These are phyloP conservation scores for Pyrrhia umbra DNA, from an alignment of 2,888 invertebrate genomes.

Conservation along the genomic window DNA sequence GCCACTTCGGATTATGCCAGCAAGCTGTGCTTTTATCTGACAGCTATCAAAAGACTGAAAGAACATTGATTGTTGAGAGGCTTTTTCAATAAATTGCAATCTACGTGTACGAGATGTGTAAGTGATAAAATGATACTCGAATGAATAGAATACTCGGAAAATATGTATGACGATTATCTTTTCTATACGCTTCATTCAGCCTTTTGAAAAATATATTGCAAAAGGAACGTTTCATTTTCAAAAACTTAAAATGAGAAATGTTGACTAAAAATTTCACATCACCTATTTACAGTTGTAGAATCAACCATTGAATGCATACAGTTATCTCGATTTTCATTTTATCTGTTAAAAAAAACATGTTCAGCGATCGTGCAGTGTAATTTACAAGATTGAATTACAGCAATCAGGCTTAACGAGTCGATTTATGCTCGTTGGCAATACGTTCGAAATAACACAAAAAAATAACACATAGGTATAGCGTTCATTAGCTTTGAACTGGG, in stretches of 20 bases:
- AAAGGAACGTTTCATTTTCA: not conserved
- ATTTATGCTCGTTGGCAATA: constrained; percentile 54
- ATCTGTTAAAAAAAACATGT: constrained; percentile 43
- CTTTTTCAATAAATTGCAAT: constrained; percentile 3
- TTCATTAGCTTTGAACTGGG: constrained; percentile 65
- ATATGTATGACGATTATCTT: not conserved
- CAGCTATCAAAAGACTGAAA: constrained; percentile 25
- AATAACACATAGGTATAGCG: constrained; percentile 53
- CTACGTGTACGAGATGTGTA: not conserved
- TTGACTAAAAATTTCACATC: constrained; percentile 27
- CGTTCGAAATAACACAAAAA: constrained; percentile 54
- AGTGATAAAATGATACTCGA: constrained; percentile 3
- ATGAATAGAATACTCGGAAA: constrained; percentile 7
- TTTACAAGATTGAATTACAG: constrained; percentile 66
- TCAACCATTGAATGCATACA: constrained; percentile 42
- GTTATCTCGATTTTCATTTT: constrained; percentile 48
- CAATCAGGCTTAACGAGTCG: constrained; percentile 65
- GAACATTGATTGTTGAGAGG: constrained; percentile 26
- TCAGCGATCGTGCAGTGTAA: constrained; percentile 54
- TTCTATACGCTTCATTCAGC: constrained; percentile 1
- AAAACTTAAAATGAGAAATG: not conserved
- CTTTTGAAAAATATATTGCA: constrained; percentile 2
- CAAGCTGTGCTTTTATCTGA: constrained; percentile 9
- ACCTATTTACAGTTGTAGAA: constrained; percentile 33
- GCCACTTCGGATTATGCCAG: constrained; percentile 22